phyloP scores from a whole-genome alignment of 2,888 invertebrate species.

The Gerris lacustris region DNA sequence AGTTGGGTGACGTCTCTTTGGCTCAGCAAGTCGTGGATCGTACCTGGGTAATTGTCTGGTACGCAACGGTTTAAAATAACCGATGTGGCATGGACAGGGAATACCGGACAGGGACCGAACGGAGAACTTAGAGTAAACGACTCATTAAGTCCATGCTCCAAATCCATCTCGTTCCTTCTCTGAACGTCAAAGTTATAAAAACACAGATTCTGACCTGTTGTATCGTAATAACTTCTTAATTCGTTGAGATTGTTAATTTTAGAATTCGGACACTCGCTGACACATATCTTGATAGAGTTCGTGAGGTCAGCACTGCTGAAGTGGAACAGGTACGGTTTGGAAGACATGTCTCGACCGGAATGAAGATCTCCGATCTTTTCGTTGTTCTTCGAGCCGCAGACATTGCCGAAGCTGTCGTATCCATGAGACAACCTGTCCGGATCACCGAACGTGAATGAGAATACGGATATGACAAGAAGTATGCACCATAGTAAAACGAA shows the following conservation, averaged over 20 bases:
- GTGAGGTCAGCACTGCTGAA: slow-evolving; percentile 65
- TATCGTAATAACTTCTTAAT: slow-evolving; percentile 31
- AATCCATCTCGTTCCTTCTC: neutral
- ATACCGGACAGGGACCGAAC: slow-evolving; percentile 62
- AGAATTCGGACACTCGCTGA: slow-evolving; percentile 68
- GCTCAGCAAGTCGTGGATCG: slow-evolving; percentile 70
- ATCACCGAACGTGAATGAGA: slow-evolving; percentile 79
- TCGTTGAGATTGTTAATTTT: slow-evolving; percentile 52
- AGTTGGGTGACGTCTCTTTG: slow-evolving; percentile 81
- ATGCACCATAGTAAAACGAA: neutral
- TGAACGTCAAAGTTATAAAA: slow-evolving; percentile 37
- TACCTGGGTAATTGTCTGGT: slow-evolving; percentile 55
- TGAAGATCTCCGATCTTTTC: slow-evolving; percentile 57
- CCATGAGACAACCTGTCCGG: slow-evolving; percentile 77
- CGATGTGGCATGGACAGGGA: slow-evolving; percentile 65
- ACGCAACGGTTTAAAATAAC: slow-evolving; percentile 79
- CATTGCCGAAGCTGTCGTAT: slow-evolving; percentile 88
- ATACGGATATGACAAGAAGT: slow-evolving; percentile 43
- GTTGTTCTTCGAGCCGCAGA: slow-evolving; percentile 74
- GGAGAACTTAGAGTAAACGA: slow-evolving; percentile 34
- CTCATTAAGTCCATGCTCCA: slow-evolving; percentile 2
- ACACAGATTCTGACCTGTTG: slow-evolving; percentile 65
- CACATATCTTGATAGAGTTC: slow-evolving; percentile 74
- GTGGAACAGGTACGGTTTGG: slow-evolving; percentile 56
- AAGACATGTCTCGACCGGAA: slow-evolving; percentile 48